These are phyloP conservation scores for Oppia nitens DNA, from an alignment of 1,140 invertebrate species.

Conservation along the genomic window DNA sequence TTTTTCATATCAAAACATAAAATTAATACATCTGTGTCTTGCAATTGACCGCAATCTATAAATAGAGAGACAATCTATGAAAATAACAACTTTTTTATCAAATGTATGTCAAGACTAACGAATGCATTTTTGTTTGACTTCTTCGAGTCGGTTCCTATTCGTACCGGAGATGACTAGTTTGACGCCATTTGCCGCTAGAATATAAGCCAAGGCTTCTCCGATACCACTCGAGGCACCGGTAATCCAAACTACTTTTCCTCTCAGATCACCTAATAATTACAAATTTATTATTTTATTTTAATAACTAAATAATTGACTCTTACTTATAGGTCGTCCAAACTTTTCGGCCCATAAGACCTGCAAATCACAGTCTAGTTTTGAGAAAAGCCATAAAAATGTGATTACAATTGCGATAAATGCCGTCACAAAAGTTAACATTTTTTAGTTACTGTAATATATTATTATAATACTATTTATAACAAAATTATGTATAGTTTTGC, in stretches of 20 bases:
- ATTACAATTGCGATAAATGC: too few species aligned
- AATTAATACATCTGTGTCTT: slow-evolving; percentile 16
- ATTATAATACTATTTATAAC: too few species aligned
- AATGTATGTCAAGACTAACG: slow-evolving; percentile 21
- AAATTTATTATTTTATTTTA: slow-evolving; percentile 8
- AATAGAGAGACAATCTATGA: not conserved
- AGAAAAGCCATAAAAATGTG: slow-evolving; percentile 7
- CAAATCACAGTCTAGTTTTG: slow-evolving; percentile 10
- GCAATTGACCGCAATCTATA: not conserved
- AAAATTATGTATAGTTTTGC: too few species aligned
- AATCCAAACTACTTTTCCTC: slow-evolving; percentile 60
- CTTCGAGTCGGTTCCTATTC: slow-evolving; percentile 45
- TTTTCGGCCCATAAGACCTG: not conserved
- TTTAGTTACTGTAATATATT: too few species aligned
- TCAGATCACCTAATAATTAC: slow-evolving; percentile 13
- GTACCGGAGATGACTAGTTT: slow-evolving; percentile 59
- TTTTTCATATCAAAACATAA: slow-evolving; percentile 28
- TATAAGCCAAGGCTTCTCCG: slow-evolving; percentile 55
- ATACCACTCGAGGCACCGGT: slow-evolving; percentile 78
- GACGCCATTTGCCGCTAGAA: slow-evolving; percentile 47
- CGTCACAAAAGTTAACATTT: too few species aligned
- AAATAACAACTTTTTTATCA: not conserved
- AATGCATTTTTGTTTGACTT: slow-evolving; percentile 51
- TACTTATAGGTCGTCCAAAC: slow-evolving; percentile 8
- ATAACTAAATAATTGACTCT: not conserved